A percentile compares a stretch with the other conserved stretches of the same genome.
Evolutionary conservation across 1,140 invertebrate species (phyloP).

Genomic region (Drosophila lacertosa): DNA sequence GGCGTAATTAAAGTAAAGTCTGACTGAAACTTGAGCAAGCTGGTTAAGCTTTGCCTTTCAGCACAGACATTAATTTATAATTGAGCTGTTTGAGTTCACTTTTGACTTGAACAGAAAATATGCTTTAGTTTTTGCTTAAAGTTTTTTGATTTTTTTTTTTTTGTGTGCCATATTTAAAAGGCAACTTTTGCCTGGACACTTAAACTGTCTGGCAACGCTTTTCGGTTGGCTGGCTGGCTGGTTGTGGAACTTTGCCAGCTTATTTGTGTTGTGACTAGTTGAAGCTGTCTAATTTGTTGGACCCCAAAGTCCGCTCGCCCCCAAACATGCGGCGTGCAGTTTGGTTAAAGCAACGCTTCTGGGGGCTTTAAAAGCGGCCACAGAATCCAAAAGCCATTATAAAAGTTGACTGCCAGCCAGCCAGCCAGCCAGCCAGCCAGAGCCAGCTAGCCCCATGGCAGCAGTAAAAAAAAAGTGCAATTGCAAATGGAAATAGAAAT

Average conservation of each 20-base stretch:
- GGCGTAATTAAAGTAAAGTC: too few relatives aligned
- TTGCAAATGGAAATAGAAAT: conserved; percentile 60
- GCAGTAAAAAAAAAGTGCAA: conserved; percentile 1
- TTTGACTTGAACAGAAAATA: too few relatives aligned
- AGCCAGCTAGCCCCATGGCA: neutral
- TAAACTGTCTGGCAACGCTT: conserved; percentile 3
- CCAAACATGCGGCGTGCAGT: conserved; percentile 10
- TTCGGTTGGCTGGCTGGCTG: neutral
- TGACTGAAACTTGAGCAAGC: too few relatives aligned
- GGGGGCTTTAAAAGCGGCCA: conserved; percentile 35
- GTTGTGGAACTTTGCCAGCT: conserved; percentile 18
- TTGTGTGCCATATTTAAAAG: too few relatives aligned
- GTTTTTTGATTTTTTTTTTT: too few relatives aligned
- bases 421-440: neutral
- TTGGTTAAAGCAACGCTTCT: conserved; percentile 23
- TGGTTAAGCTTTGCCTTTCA: too few relatives aligned
- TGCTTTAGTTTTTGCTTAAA: too few relatives aligned
- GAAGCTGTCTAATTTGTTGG: conserved; percentile 30
- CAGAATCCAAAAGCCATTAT: conserved; percentile 72
- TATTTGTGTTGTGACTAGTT: conserved; percentile 24
- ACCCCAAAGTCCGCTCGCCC: neutral
- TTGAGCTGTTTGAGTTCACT: too few relatives aligned
- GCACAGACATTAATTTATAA: too few relatives aligned
- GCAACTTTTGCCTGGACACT: too few relatives aligned
- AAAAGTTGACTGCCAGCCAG: conserved; percentile 33